Conservation (phyloP, 92 coral and sea anemone species). For the Parazoanthus darwini region DNA sequence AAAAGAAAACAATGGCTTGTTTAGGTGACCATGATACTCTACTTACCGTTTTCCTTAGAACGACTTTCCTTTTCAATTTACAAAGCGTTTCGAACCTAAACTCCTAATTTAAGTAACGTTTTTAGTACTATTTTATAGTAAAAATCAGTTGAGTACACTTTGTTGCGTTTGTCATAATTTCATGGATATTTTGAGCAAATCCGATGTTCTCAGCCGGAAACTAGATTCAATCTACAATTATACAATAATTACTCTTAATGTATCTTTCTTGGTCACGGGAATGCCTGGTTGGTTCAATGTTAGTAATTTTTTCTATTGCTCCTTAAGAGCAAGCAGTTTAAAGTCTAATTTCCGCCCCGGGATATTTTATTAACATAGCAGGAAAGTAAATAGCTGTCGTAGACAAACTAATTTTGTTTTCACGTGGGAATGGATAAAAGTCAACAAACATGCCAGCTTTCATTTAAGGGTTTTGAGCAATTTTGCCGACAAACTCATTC, state of each 20-base stretch:
- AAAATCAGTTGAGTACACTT: background rate
- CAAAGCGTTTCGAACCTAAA: background rate
- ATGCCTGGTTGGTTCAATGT: conserved; percentile 22
- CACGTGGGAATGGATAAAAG: conserved; percentile 50
- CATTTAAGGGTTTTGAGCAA: conserved; percentile 43
- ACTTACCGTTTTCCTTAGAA: background rate
- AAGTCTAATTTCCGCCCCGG: conserved; percentile 57
- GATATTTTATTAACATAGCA: conserved; percentile 40
- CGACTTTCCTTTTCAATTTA: background rate
- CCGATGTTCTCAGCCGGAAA: conserved; percentile 32
- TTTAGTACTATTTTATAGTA: background rate
- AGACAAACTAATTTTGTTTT: conserved; percentile 51
- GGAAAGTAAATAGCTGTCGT: conserved; percentile 44
- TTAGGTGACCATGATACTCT: background rate
- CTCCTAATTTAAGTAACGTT: background rate
- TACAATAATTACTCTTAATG: conserved; percentile 1
- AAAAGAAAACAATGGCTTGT: conserved; percentile 17
- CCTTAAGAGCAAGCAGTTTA: conserved; percentile 41
- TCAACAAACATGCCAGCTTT: conserved; percentile 48
- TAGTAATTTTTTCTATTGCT: conserved; percentile 45
- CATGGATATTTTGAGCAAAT: conserved; percentile 3
- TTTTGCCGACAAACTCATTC: conserved; percentile 40
- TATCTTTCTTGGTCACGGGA: conserved; percentile 29
- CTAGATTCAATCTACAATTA: background rate
- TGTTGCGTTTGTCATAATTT: background rate